phyloP scores from a whole-genome alignment of 2,888 invertebrate genomes.

The Lissonota sp. region DNA sequence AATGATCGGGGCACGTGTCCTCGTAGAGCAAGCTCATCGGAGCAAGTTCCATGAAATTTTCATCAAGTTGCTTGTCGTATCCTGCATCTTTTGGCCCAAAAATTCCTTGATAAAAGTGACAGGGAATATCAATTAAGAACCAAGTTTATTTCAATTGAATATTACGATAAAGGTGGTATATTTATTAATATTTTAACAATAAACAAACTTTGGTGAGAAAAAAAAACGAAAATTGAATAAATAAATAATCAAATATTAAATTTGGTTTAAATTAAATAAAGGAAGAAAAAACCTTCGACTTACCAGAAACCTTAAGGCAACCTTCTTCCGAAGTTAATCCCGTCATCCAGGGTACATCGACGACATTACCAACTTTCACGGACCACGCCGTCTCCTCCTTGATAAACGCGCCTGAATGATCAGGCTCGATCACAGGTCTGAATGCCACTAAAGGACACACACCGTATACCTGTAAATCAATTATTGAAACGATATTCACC shows the following conservation, averaged over 20 bases:
- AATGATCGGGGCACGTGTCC: constrained; percentile 84
- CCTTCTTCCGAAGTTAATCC: constrained; percentile 91
- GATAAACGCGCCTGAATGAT: constrained; percentile 88
- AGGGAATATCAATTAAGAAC: too few species aligned
- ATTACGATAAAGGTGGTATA: too few species aligned
- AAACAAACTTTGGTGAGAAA: too few species aligned
- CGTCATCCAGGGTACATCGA: constrained; percentile 88
- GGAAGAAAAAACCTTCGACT: constrained; percentile 70
- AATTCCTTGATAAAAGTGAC: constrained; percentile 68
- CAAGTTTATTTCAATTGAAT: too few species aligned
- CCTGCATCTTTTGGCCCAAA: constrained; percentile 83
- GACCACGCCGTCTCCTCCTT: constrained; percentile 86
- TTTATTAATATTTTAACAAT: too few species aligned
- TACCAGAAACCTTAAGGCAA: constrained; percentile 87
- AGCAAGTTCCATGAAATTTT: constrained; percentile 86
- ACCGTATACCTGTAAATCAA: constrained; percentile 87
- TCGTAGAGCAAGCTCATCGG: constrained; percentile 87
- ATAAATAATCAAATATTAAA: neutral
- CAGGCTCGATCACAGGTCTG: constrained; percentile 90
- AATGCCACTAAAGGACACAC: constrained; percentile 92
- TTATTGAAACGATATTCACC: neutral
- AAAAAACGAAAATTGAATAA: too few species aligned
- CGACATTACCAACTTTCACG: constrained; percentile 84
- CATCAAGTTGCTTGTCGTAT: constrained; percentile 85
- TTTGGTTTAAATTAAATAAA: neutral